Percentiles rank a stretch among this genome's conserved stretches.
These are phyloP conservation scores for Synodontis membranacea DNA, from an alignment of 2,113 vertebrate species.

Conservation along the genomic window DNA sequence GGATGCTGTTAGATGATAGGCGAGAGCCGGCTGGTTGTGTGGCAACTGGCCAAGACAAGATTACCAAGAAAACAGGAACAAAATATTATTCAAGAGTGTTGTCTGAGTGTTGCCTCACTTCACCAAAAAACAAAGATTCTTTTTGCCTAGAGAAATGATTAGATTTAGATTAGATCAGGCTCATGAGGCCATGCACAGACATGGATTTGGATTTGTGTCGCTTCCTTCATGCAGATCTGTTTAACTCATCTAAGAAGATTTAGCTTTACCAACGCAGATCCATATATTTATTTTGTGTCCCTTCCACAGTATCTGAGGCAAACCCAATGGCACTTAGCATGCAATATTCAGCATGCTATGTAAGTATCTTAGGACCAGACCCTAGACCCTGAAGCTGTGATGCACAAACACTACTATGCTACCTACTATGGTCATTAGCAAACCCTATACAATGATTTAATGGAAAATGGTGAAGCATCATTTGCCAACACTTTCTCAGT, in stretches of 20 bases:
- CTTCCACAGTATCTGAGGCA: not conserved
- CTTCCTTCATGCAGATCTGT: not conserved
- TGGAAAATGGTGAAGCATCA: not conserved
- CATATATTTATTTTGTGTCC: not conserved
- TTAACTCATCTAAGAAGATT: not conserved
- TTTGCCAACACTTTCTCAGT: constrained; percentile 12
- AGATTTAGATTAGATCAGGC: not conserved
- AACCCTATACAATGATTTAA: not conserved
- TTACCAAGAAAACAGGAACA: not conserved
- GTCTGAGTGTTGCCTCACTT: not conserved
- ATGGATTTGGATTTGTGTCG: not conserved
- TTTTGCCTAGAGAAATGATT: not conserved
- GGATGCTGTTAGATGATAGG: not conserved
- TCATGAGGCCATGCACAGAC: not conserved
- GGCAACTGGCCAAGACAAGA: too few species aligned
- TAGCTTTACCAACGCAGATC: not conserved
- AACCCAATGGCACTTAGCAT: not conserved
- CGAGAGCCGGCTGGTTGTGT: not conserved
- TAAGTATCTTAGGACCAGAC: not conserved
- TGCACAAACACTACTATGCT: not conserved
- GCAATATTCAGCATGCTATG: not conserved
- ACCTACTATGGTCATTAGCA: not conserved
- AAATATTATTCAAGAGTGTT: not conserved
- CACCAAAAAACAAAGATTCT: not conserved
- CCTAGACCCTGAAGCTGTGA: not conserved